Evolutionary conservation across 1,140 invertebrate genomes (phyloP), one percentile per base, ranked within the genome.

Genomic region (Pogonognathellus flavescens): DNA sequence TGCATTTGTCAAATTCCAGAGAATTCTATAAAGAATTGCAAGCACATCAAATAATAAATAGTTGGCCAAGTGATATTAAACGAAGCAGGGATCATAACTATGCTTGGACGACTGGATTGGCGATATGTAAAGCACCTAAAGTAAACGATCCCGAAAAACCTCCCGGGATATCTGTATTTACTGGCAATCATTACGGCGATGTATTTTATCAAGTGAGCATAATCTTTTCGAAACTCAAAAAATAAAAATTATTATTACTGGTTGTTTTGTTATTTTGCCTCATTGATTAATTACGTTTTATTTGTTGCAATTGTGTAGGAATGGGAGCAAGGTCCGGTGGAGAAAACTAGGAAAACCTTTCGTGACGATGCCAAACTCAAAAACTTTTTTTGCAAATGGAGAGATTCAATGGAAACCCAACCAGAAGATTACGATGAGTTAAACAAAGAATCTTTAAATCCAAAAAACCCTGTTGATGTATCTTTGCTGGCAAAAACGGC

Each of bases 71-170:
- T 59, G 86, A 87, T 41, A n/a, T 66, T 60, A 10, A 31, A 7
- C 7, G 22, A 20, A 80, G 80, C 0, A 85, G 84, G 49, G 81
- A 62, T 31, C 86, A 85, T 60, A 80, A 66, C 59, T 53, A 87
- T 72, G 86, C 86, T 14, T 88, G 88, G 88, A 83, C 85, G 1
- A 88, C 85, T 87, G 88, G 88, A 1, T 10, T 88, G 3, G 49
- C 50, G 10, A 31, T 87, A 13, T 52, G 84, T 14, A 55, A 57
- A 14, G 9, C 55, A 5, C 16, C 59, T 49, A 7, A 5, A 22
- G 31, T n/a, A 16, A 31, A 62, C n/a, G 18, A 84, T 16, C 14
- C 52, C 11, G 18, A 76, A 1, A 14, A 31, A 55, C 88, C 88
- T 11, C 62, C 57, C 8, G 80, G 83, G 11, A 55, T 85, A 14